phyloP scores from a whole-genome alignment of 2,888 invertebrate genomes.

The Hofmannophila pseudospretella region DNA sequence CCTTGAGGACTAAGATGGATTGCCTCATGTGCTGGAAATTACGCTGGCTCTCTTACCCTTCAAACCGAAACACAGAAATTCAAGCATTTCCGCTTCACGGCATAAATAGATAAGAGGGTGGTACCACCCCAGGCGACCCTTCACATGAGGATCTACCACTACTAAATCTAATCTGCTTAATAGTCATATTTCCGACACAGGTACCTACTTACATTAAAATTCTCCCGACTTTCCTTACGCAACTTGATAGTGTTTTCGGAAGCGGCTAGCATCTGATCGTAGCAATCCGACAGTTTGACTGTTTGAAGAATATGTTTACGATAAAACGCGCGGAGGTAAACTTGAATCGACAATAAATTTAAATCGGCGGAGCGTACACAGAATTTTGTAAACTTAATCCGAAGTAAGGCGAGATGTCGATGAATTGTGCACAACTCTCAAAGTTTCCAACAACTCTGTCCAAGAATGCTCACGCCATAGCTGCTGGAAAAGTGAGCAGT shows the following conservation, averaged over 20 bases:
- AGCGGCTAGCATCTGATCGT: not conserved
- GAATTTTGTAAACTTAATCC: conserved; percentile 50
- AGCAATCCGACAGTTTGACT: not conserved
- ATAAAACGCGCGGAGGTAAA: not conserved
- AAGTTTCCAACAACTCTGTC: conserved; percentile 41
- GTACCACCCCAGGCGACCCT: no score
- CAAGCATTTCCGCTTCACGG: no score
- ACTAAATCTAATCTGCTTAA: no score
- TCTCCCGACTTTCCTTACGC: not conserved
- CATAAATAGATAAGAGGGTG: no score
- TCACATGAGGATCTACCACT: no score
- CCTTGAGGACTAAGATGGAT: no score
- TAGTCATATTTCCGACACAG: no score
- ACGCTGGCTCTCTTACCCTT: no score
- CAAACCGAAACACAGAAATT: no score
- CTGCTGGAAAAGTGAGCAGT: conserved; percentile 38
- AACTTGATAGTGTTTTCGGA: not conserved
- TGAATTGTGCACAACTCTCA: conserved; percentile 41
- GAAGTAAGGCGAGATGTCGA: conserved; percentile 38
- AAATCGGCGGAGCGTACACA: conserved; percentile 33
- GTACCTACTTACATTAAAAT: no score
- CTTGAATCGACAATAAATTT: conserved; percentile 35
- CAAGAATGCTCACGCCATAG: conserved; percentile 37
- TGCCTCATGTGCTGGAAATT: no score
- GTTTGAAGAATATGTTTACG: conserved; percentile 6